Conservation (phyloP, 2,797 vertebrate species). For the Mormyrus hasselquistii region DNA sequence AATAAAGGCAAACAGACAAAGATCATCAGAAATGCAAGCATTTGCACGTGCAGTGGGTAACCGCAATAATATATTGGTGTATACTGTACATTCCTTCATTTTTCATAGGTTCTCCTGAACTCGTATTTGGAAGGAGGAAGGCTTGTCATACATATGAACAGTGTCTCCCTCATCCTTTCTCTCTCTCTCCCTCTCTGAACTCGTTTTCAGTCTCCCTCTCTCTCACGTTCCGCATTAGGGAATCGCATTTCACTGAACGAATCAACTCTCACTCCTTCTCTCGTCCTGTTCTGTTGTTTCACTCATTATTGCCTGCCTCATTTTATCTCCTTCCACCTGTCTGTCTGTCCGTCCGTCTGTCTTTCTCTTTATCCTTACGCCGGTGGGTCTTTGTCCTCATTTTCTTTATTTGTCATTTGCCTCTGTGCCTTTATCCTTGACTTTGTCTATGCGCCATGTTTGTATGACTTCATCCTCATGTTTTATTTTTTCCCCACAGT, state of each 20-base stretch:
- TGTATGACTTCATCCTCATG: not conserved
- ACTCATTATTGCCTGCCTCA: not conserved
- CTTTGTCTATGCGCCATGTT: not conserved
- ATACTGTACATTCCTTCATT: not conserved
- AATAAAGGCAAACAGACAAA: not conserved
- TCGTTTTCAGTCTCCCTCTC: constrained; percentile 17
- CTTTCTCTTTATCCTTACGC: constrained; percentile 30
- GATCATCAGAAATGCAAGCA: not conserved
- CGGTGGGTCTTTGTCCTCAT: constrained; percentile 30
- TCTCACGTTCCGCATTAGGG: constrained; percentile 17
- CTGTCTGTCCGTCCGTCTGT: constrained; percentile 28
- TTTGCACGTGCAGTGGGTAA: not conserved
- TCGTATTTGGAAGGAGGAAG: not conserved
- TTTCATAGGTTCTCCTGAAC: not conserved
- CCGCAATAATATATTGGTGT: not conserved
- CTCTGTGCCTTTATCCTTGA: not conserved
- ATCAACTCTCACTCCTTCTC: constrained; percentile 25
- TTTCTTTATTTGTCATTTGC: not conserved
- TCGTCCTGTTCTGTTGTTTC: constrained; percentile 18
- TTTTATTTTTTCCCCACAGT: not conserved
- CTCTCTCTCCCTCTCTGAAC: constrained; percentile 1
- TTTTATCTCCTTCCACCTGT: not conserved
- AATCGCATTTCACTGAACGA: constrained; percentile 22
- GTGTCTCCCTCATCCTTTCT: not conserved
- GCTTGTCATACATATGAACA: not conserved